Base-by-base conservation (phyloP, 1,140 invertebrate genomes). In the Metopolophium dirhodum region DNA sequence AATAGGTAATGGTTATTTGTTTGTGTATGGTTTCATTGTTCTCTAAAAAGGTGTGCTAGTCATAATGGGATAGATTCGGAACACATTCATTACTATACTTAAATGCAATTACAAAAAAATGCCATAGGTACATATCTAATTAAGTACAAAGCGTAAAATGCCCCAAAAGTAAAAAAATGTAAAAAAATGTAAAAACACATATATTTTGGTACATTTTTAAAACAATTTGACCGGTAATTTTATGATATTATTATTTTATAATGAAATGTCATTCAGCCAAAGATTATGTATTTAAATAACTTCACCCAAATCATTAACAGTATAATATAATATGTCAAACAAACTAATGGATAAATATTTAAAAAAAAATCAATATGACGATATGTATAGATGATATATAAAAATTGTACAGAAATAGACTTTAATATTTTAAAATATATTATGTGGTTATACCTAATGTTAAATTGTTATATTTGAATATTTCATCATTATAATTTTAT, bases 401-500 rank as follows among this genome's bases (percentile, higher is more conserved):
- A 18, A 77, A 18, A n/a, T 77, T 35, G 0, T 77, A 77, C n/a
- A 35, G 14, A 77, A n/a, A 77, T 77, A 54, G 14, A 35, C 30
- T n/a, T 68, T 18, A n/a, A 77, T 77, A 77, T n/a, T 77, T 77
- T n/a, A 18, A 1, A 77, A n/a, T 77, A 68, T 14, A 68, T 68
- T 68, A 68, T 68, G 14, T 68, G 30, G 61, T 35, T 77, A 77
- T 54, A 49, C 47, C 11, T 30, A n/a, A 77, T 77, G 30, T 23
- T 77, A 77, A n/a, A n/a, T 77, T n/a, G n/a, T n/a, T 77, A 77
- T 77, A n/a, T n/a, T 77, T 77, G 30, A 77, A 77, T 77, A n/a
- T n/a, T 77, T 77, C 61, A 77, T 77, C 30, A 35, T 77, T 77
- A 77, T 77, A 77, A 77, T 77, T 77, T n/a, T 77, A 77, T n/a